Base-by-base conservation (phyloP, 2,888 invertebrate genomes). In the Noctua janthe region DNA sequence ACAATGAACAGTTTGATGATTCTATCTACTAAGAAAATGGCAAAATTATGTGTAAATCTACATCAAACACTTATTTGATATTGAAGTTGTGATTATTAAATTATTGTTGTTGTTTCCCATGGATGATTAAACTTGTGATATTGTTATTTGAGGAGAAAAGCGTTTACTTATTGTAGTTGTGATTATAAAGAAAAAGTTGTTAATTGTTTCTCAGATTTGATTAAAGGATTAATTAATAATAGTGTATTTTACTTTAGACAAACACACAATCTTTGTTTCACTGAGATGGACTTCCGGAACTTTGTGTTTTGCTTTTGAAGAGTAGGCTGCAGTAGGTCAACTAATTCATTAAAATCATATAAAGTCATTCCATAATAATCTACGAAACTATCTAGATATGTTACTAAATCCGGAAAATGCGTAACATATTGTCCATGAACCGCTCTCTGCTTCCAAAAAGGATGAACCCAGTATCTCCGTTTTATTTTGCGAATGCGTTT, bases 391-490 rank as follows among this genome's bases (percentile, higher is more conserved):
- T 81, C 74, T 81, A 75, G 81, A 81, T 81, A 81, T 81, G 74
- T 81, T 75, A 81, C 78, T 74, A 81, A 81, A 78, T 78, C 74
- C 71, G 78, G 78, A 78, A 81, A 78, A 78, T 81, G 81, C 81
- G 81, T 81, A 81, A 81, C 81, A 78, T 78, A 81, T 78, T 78
- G 81, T 82, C 82, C 82, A 82, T 82, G 82, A 78, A 82, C 75
- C 76, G 82, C 82, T 82, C 78, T 82, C 78, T 82, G 78, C 74
- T 79, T 79, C 78, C 74, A 78, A 78, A 78, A 78, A 78, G 78
- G 78, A 78, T 78, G 78, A 78, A 78, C 74, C 73, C 78, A 78
- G 78, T 74, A 72, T 72, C 62, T 78, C 74, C 64, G 64, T 74
- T 74, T 51, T 74, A 76, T 70, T 70, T 76, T 76, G 56, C 56